Evolutionary conservation across 2,797 vertebrate genomes (phyloP), one percentile per base, ranked within the genome.

Genomic region (Danionella dracula): DNA sequence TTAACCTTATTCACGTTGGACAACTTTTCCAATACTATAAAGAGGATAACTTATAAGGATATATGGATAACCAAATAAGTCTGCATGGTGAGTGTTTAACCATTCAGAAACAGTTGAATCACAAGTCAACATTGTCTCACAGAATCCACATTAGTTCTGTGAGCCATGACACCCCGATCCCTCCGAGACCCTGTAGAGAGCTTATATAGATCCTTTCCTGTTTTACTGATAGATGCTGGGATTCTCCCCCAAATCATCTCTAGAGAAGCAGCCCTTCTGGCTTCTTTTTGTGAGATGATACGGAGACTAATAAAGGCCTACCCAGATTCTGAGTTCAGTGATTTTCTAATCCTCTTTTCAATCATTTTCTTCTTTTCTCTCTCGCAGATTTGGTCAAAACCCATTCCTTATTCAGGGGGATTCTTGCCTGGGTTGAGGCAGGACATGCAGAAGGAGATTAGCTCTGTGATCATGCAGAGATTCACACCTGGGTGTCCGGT

Each of bases 341-440:
- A 67, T 48, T 45, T 12, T 16, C 50, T 78, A 78, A 78, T 78
- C 79, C 75, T 73, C 65, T 72, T 66, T 72, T 48, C 44, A 57
- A n/a, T 46, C 34, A 44, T 38, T 70, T 56, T 65, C n/a, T 66
- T 32, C 34, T 67, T 49, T 45, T 56, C 20, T 5, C 8, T 49
- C 8, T 16, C n/a, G 53, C 49, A 50, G 13, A 53, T 20, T 29
- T 68, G 66, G 56, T 53, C 45, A 34, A 59, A 67, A 20, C 40
- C 49, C 42, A 20, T 44, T 27, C 12, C 11, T 16, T 19, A 35
- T 40, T 11, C 19, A 40, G 57, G 2, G 27, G 45, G 21, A 48
- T 63, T 68, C 21, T 34, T n/a, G 17, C 37, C 20, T 10, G 4
- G 68, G 67, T 70, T 77, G 58, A 53, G 37, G 35, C 32, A 19